phyloP scores from a whole-genome alignment of 2,888 invertebrate genomes.

The Cantharis flavilabris region DNA sequence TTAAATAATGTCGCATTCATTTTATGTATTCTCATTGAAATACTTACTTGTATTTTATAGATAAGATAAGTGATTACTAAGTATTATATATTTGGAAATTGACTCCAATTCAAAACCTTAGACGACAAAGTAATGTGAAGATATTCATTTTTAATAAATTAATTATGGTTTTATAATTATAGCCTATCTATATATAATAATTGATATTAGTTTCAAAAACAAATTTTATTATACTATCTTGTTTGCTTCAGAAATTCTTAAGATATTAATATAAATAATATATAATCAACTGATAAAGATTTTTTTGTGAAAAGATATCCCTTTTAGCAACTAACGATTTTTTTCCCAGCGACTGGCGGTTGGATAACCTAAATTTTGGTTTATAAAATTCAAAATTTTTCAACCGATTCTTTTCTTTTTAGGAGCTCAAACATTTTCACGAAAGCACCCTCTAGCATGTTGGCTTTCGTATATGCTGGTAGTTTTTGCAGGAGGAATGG shows the following conservation, averaged over 20 bases:
- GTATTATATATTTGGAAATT: not conserved
- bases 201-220: no score
- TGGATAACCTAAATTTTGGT: not conserved
- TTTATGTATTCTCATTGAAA: not conserved
- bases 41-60: not conserved
- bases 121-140: not conserved
- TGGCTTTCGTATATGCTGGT: slow-evolving; percentile 98
- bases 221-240: not conserved
- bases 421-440: slow-evolving; percentile 89
- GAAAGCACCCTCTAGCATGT: slow-evolving; percentile 96
- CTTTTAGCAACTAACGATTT: not conserved
- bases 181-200: no score
- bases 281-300: no score
- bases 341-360: not conserved
- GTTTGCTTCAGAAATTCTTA: not conserved
- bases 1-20: not conserved
- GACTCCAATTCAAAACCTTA: not conserved
- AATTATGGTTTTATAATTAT: not conserved
- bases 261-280: no score
- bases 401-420: slow-evolving; percentile 37
- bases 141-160: not conserved
- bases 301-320: no score
- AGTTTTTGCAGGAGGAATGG: slow-evolving; percentile 96
- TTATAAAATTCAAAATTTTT: not conserved
- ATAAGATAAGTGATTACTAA: not conserved